Evolutionary conservation across 2,797 vertebrate genomes (phyloP), one percentile per base, ranked within the genome.

Genomic region (Clarias laeviceps): DNA sequence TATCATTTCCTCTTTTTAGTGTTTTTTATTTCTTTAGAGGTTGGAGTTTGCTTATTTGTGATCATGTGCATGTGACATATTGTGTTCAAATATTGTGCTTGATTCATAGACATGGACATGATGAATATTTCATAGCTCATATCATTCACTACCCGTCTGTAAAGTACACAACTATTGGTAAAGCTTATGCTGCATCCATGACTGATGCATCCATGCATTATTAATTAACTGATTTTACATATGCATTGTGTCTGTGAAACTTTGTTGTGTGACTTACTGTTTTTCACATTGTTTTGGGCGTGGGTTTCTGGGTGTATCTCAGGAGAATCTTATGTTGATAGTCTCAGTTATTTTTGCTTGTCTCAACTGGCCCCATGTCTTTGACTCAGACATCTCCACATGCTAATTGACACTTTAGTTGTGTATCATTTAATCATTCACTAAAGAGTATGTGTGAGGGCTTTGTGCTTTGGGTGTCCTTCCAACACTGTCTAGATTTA

Each of bases 251-350:
- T n/a, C 27, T 79, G 32, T 37, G 45, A 64, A 40, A 66, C 59
- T 66, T 1, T 57, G 15, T 66, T 70, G 27, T 29, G 37, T 62
- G 37, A 64, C n/a, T 18, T 15, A 57, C 56, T 27, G 32, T n/a
- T 32, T 82, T 70, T 89, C 72, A 57, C 54, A 86, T 29, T 78
- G 45, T 73, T 65, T 45, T 57, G 88, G 84, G 86, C 81, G 83
- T 74, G 86, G 86, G 80, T 80, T 82, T 70, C 78, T 91, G 91
- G 93, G 93, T 90, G 92, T 91, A 89, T 89, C 90, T 84, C 74
- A 2, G 54, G 22, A 17, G 84, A 89, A 86, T 89, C 0, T 76
- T 82, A 79, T 83, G 89, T 80, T 86, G 54, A 62, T 61, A 45
- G 32, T 82, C 64, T 83, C 40, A 14, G 29, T 15, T 85, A 62